Percentiles rank a stretch among this genome's conserved stretches.
Conservation (phyloP, 2,888 invertebrate genomes). For the Electrophaes corylata region DNA sequence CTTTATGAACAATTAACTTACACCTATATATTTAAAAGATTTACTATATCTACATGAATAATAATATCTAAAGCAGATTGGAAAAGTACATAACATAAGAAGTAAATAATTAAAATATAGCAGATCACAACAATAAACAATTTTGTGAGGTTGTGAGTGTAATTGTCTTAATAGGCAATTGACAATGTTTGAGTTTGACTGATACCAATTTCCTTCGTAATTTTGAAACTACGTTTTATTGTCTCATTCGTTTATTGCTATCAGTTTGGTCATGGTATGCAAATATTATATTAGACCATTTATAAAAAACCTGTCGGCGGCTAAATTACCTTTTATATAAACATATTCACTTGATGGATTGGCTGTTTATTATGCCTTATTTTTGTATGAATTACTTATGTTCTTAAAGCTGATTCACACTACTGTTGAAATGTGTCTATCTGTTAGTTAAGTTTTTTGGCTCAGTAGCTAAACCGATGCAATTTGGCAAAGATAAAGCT, state of each 20-base stretch:
- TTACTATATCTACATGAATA: no score
- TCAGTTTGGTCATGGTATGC: neutral
- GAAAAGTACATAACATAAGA: no score
- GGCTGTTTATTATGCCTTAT: neutral
- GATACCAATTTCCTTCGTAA: no score
- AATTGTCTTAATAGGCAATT: no score
- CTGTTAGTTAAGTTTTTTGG: neutral
- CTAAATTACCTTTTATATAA: constrained; percentile 5
- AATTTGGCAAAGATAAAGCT: no score
- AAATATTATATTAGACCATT: neutral
- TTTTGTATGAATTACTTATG: neutral
- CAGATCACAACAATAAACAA: no score
- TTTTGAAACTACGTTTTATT: neutral
- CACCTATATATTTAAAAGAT: no score
- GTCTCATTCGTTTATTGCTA: neutral
- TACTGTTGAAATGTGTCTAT: neutral
- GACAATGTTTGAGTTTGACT: no score
- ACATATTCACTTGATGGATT: neutral
- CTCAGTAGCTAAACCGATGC: neutral
- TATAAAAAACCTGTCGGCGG: neutral
- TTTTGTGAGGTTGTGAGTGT: no score
- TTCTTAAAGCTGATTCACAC: neutral
- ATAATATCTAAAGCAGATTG: no score
- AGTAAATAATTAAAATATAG: no score
- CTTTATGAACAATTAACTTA: no score